Conservation (phyloP, 2,888 invertebrate genomes). For the Dynastes tityus region DNA sequence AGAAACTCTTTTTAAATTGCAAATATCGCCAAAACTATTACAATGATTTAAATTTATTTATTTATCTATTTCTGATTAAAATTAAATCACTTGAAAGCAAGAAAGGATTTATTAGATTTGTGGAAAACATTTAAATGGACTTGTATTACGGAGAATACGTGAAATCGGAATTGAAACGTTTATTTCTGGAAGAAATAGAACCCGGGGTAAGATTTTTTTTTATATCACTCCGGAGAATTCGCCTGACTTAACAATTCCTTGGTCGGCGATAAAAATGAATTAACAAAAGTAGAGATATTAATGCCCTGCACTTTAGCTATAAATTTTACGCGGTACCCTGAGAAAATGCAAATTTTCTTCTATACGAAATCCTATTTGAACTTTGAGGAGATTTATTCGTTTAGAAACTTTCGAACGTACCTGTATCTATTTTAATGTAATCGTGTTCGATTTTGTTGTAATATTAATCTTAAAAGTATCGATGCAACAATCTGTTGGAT, state of each 20-base stretch:
- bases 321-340: conserved; percentile 25
- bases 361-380: background rate
- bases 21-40: no score
- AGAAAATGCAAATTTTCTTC: conserved; percentile 29
- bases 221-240: conserved; percentile 33
- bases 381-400: background rate
- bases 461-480: background rate
- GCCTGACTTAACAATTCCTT: conserved; percentile 64
- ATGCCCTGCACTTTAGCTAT: conserved; percentile 55
- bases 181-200: conserved; percentile 17
- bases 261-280: conserved; percentile 70
- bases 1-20: no score
- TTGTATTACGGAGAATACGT: background rate
- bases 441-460: no score
- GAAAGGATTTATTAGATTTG: no score
- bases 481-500: background rate
- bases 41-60: no score
- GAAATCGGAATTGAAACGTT: conserved; percentile 10
- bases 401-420: background rate
- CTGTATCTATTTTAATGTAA: no score
- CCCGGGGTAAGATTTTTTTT: conserved; percentile 16
- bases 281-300: conserved; percentile 69
- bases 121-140: background rate
- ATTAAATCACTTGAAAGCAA: no score
- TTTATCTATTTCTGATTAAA: no score